Conservation (phyloP, 2,888 invertebrate genomes). For the Steinernema scapterisci region DNA sequence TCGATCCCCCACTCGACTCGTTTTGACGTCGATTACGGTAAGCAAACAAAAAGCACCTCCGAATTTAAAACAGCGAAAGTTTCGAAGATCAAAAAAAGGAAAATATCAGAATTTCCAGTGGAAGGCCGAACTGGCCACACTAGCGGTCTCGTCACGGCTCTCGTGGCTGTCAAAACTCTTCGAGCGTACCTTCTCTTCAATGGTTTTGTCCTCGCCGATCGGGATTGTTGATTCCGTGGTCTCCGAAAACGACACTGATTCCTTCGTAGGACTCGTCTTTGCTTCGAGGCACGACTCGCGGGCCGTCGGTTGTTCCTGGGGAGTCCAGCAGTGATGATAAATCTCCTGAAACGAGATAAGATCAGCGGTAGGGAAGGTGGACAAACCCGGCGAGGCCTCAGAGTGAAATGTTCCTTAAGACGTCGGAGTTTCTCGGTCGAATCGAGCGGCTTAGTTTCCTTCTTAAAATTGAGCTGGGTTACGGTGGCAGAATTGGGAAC, state of each 20-base stretch:
- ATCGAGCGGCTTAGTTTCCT: constrained; percentile 12
- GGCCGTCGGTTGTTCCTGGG: background rate
- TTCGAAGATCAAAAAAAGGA: background rate
- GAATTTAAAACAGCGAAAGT: background rate
- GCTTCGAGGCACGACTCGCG: background rate
- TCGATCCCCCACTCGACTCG: background rate
- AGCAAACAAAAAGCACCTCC: background rate
- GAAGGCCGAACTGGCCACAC: background rate
- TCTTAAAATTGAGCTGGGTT: background rate
- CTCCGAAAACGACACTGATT: constrained; percentile 24
- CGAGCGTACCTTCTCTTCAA: constrained; percentile 29
- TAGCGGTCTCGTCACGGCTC: background rate
- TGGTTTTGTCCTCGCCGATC: constrained; percentile 10
- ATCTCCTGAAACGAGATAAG: constrained; percentile 4
- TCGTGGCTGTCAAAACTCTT: background rate
- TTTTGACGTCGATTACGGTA: background rate
- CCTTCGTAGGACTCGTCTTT: constrained; percentile 8
- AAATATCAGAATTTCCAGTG: constrained; percentile 16
- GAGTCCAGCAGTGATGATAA: constrained; percentile 26
- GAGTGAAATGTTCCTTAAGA: constrained; percentile 22
- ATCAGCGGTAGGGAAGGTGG: background rate
- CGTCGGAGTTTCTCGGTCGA: constrained; percentile 25
- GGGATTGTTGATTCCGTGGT: constrained; percentile 17
- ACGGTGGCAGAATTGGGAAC: background rate
- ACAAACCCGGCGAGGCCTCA: constrained; percentile 8